A percentile compares a stretch with the other conserved stretches of the same genome.
Evolutionary conservation across 2,113 vertebrate genomes (phyloP).

Genomic region (Dermatemys mawii): DNA sequence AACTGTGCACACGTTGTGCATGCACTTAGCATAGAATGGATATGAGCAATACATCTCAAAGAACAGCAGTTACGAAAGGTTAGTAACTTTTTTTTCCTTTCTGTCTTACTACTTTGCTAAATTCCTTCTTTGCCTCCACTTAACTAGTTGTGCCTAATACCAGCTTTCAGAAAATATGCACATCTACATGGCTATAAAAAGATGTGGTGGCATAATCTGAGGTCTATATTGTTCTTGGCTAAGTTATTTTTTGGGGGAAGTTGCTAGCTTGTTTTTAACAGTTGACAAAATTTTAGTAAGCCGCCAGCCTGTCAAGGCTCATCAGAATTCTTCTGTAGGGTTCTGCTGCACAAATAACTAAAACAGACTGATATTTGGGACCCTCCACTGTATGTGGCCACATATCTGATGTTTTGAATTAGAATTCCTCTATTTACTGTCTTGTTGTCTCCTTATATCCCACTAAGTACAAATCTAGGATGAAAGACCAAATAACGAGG

Average conservation of each 20-base stretch:
- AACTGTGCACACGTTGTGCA: too few species aligned
- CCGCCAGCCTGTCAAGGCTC: background rate
- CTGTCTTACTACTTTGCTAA: background rate
- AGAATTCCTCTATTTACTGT: constrained; percentile 8
- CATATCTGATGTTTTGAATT: constrained; percentile 12
- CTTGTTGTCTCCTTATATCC: constrained; percentile 11
- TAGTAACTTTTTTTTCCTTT: background rate
- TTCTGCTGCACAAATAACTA: constrained; percentile 2
- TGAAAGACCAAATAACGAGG: background rate
- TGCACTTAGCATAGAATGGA: too few species aligned
- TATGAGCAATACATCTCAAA: too few species aligned
- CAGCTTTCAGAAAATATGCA: background rate
- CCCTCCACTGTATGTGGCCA: background rate
- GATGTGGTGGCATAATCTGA: background rate
- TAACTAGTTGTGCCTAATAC: background rate
- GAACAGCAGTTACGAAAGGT: too few species aligned
- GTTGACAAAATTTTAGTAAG: background rate
- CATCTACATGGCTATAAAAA: background rate
- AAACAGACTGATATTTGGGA: background rate
- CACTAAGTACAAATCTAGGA: background rate
- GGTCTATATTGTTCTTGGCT: background rate
- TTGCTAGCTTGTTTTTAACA: background rate
- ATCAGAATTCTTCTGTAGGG: background rate
- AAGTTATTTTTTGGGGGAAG: background rate
- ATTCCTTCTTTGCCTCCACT: background rate